Evolutionary conservation across 2,797 vertebrate species (phyloP), one percentile per base, ranked within the genome.

Genomic region (Melanotaenia boesemani): DNA sequence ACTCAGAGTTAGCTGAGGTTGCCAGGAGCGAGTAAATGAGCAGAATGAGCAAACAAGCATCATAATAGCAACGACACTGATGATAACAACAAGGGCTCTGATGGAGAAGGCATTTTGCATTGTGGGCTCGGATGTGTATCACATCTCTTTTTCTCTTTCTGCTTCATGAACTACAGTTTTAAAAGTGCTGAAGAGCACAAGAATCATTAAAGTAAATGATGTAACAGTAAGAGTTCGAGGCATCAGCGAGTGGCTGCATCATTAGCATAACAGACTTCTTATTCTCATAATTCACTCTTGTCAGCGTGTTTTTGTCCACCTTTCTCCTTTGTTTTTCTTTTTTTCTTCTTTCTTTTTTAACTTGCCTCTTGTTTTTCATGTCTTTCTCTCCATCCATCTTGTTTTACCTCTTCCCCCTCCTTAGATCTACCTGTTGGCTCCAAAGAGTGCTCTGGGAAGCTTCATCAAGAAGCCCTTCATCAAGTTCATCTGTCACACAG

Each of bases 401-500:
- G 39, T 41, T 41, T 16, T 41, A 41, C 22, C 5, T 7, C 20
- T 9, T 41, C 18, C n/a, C 5, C 20, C 2, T 36, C 34, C 0
- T 32, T 83, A 93, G 92, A 95, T 97, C 9, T 99, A 99, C 89
- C 91, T 99, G 90, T 91, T 98, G 79, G 98, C 97, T 57, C 97
- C 98, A 15, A 97, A 97, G 89, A 98, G 97, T 87, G 95, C 96
- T 62, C 94, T 99, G 88, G 97, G 97, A 72, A 93, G 95, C 76
- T 99, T 99, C 95, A 97, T 99, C 91, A 98, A 98, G 95, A 99
- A 99, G 90, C 98, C 98, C 80, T 99, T 99, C 94, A 99, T 99
- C 92, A 99, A 99, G 93, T 99, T 99, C 92, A 99, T 99, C 93
- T 99, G 98, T 84, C 98, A 99, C 94, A 99, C 98, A 0, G 97